phyloP scores from a whole-genome alignment of 1,140 invertebrate genomes.

The Condylostylus longicornis region DNA sequence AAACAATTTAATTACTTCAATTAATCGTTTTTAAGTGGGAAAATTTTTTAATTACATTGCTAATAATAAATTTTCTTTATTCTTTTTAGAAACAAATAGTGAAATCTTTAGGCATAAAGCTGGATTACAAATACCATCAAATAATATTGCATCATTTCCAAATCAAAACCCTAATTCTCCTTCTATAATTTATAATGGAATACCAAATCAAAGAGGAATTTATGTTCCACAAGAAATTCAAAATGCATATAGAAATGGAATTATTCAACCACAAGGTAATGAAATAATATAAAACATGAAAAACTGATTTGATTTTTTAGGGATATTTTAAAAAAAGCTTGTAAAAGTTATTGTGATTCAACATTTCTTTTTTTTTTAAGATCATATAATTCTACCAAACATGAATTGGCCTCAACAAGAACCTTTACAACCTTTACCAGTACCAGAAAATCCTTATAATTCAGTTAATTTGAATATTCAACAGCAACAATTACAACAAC shows the following conservation, averaged over 20 bases:
- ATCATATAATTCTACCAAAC: constrained; percentile 6
- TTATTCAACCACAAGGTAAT: constrained; percentile 3
- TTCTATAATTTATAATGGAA: constrained; percentile 9
- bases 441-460: constrained; percentile 10
- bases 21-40: too few species aligned
- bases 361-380: not conserved
- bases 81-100: too few species aligned
- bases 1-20: too few species aligned
- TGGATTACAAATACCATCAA: constrained; percentile 35
- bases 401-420: constrained; percentile 9
- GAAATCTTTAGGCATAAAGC: constrained; percentile 54
- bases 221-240: constrained; percentile 13
- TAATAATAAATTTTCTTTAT: too few species aligned
- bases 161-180: constrained; percentile 17
- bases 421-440: constrained; percentile 2
- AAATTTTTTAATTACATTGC: too few species aligned
- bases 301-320: too few species aligned
- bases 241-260: not conserved
- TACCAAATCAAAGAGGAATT: constrained; percentile 18
- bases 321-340: too few species aligned
- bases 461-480: not conserved
- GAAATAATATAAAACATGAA: not conserved
- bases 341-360: too few species aligned
- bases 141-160: constrained; percentile 5
- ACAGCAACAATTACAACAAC: constrained; percentile 1